These are phyloP conservation scores for Zoanthus sansibaricus DNA, from an alignment of 92 coral and sea anemone genomes.

Conservation along the genomic window DNA sequence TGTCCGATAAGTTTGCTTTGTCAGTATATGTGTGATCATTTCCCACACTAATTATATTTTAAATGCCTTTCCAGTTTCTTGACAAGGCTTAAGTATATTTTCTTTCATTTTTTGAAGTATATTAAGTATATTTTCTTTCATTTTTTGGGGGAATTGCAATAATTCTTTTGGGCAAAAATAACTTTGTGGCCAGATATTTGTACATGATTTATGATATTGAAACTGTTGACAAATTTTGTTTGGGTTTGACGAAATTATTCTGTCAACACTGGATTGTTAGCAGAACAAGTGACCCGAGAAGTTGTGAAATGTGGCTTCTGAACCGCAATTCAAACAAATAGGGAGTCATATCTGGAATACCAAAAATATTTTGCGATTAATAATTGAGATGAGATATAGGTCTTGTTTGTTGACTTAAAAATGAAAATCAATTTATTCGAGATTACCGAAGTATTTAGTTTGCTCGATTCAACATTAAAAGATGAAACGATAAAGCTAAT, in stretches of 20 bases:
- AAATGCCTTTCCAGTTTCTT: background rate
- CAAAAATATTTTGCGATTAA: slow-evolving; percentile 5
- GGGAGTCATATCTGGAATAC: background rate
- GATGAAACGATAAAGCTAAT: background rate
- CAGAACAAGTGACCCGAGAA: slow-evolving; percentile 14
- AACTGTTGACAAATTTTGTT: slow-evolving; percentile 36
- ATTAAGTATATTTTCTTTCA: background rate
- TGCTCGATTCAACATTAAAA: background rate
- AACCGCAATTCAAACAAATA: slow-evolving; percentile 18
- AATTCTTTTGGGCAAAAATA: background rate
- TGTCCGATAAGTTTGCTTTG: background rate
- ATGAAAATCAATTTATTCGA: background rate
- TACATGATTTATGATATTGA: background rate
- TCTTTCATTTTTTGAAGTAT: background rate
- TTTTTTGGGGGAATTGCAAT: background rate
- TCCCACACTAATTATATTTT: background rate
- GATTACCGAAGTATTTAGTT: background rate
- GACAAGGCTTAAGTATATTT: background rate
- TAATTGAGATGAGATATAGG: background rate
- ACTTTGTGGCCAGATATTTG: background rate
- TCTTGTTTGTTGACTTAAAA: background rate
- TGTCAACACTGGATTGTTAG: slow-evolving; percentile 19
- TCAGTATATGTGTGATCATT: background rate
- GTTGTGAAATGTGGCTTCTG: slow-evolving; percentile 28
- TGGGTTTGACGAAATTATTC: slow-evolving; percentile 25